These are phyloP conservation scores for Macropus fuliginosus DNA, from an alignment of 2,797 vertebrate species.

Conservation along the genomic window DNA sequence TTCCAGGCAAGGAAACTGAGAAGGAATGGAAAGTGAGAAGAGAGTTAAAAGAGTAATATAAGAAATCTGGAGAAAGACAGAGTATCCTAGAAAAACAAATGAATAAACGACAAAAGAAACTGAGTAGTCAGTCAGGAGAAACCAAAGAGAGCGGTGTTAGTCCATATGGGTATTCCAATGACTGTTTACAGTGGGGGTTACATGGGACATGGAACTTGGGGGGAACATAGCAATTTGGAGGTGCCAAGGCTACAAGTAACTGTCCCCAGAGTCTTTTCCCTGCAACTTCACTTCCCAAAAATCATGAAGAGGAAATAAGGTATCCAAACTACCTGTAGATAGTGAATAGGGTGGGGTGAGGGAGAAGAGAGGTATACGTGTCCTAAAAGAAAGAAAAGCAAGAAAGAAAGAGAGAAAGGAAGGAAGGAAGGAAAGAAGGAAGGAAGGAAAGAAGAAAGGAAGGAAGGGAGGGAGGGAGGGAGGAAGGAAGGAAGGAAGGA, in stretches of 20 bases:
- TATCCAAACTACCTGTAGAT: background rate
- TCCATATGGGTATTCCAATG: background rate
- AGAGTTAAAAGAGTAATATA: background rate
- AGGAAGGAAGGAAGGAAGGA: too few species aligned
- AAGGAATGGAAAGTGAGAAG: background rate
- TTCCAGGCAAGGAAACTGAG: background rate
- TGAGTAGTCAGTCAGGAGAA: background rate
- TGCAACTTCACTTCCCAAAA: background rate
- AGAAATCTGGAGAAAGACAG: background rate
- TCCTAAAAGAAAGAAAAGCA: too few species aligned
- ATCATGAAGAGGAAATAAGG: background rate
- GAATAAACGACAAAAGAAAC: background rate
- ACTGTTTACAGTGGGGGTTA: background rate
- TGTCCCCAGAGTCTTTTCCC: background rate
- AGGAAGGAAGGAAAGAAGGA: accelerated
- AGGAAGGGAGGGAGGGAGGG: too few species aligned
- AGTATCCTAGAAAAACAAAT: background rate
- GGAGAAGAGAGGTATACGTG: background rate
- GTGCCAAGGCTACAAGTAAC: background rate
- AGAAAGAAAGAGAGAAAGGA: too few species aligned
- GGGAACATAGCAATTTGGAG: background rate
- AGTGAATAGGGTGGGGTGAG: background rate
- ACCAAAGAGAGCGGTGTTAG: background rate
- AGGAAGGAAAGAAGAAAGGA: too few species aligned
- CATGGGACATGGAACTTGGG: background rate